phyloP scores from a whole-genome alignment of 2,113 vertebrate genomes.

The Myxocyprinus asiaticus region DNA sequence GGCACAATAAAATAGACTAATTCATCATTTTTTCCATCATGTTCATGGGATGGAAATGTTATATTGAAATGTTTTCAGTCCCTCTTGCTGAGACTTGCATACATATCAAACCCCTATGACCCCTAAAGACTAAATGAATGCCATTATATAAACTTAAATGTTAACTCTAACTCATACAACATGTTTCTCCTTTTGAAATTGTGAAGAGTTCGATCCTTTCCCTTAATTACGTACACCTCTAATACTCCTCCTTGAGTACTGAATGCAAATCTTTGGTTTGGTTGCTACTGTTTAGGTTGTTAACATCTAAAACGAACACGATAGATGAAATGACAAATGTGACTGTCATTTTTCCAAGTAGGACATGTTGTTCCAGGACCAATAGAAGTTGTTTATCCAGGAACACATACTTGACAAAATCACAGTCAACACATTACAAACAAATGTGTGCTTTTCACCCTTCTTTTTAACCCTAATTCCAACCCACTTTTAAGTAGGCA shows the following conservation, averaged over 20 bases:
- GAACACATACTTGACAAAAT: too few relatives aligned
- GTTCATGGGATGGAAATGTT: conserved; percentile 65
- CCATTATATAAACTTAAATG: conserved; percentile 68
- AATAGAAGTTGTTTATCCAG: too few relatives aligned
- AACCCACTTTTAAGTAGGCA: too few relatives aligned
- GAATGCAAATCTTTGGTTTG: neutral
- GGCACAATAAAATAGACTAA: conserved; percentile 71
- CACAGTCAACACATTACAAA: too few relatives aligned
- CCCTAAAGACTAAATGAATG: conserved; percentile 76
- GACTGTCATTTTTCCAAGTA: too few relatives aligned
- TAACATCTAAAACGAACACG: neutral
- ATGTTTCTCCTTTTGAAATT: conserved; percentile 71
- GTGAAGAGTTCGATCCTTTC: conserved; percentile 68
- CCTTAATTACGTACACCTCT: conserved; percentile 54
- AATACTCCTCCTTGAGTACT: conserved; percentile 31
- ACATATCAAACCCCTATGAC: conserved; percentile 63
- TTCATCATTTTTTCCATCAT: conserved; percentile 58
- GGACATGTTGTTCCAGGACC: too few relatives aligned
- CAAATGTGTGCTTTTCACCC: too few relatives aligned
- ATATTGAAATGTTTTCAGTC: conserved; percentile 70
- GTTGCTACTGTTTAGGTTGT: neutral
- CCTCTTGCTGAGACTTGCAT: conserved; percentile 67
- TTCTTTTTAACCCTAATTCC: too few relatives aligned
- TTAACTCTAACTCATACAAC: conserved; percentile 67
- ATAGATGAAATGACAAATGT: neutral